These are phyloP conservation scores for Microdon myrmicae DNA, from an alignment of 2,888 invertebrate species.

Conservation along the genomic window DNA sequence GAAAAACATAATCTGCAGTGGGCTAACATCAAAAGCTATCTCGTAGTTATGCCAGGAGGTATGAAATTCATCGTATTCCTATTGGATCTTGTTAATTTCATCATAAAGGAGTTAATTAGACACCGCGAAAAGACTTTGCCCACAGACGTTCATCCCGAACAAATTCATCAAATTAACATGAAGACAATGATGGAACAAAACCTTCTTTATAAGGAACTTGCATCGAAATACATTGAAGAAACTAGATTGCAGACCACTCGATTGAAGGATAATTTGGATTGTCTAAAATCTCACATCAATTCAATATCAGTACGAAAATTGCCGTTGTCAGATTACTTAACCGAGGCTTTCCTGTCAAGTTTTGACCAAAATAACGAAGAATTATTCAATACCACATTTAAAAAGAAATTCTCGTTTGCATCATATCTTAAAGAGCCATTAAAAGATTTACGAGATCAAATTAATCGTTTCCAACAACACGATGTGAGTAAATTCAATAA, in stretches of 20 bases:
- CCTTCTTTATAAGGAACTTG: conserved; percentile 58
- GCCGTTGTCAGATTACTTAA: conserved; percentile 39
- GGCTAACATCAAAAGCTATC: conserved; percentile 61
- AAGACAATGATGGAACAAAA: conserved; percentile 56
- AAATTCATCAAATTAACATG: conserved; percentile 47
- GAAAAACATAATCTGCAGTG: conserved; percentile 63
- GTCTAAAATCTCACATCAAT: conserved; percentile 44
- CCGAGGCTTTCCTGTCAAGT: conserved; percentile 54
- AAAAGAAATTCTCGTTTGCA: conserved; percentile 38
- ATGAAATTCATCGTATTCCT: conserved; percentile 64
- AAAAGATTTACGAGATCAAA: conserved; percentile 54
- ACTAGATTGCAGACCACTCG: conserved; percentile 53
- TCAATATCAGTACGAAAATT: conserved; percentile 53
- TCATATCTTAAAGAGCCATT: conserved; percentile 54
- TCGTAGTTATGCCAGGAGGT: conserved; percentile 66
- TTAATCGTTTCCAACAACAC: conserved; percentile 59
- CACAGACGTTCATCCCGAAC: conserved; percentile 25
- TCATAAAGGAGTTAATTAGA: conserved; percentile 60
- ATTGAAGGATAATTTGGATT: conserved; percentile 52
- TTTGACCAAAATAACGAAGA: conserved; percentile 55
- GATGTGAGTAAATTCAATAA: conserved; percentile 57
- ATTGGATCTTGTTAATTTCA: conserved; percentile 60
- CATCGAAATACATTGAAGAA: conserved; percentile 58
- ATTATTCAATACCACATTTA: conserved; percentile 49
- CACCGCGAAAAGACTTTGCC: conserved; percentile 58